Percentiles rank a stretch among this genome's conserved stretches.
phyloP scores from a whole-genome alignment of 2,113 vertebrate species.

The Neomonachus schauinslandi region DNA sequence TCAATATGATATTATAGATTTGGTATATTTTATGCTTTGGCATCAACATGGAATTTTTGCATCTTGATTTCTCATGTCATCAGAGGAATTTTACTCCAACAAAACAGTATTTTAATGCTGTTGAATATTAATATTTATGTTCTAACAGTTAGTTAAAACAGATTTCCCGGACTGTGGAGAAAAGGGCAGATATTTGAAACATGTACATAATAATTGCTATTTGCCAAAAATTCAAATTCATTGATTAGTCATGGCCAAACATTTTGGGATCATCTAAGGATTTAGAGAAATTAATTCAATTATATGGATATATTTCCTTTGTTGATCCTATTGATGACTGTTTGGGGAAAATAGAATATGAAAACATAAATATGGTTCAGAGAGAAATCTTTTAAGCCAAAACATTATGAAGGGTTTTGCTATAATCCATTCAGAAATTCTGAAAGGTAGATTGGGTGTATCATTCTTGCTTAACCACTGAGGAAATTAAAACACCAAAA shows the following conservation, averaged over 20 bases:
- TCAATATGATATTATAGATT: neutral
- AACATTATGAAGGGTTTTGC: conserved; percentile 58
- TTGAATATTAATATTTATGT: conserved; percentile 40
- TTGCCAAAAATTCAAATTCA: conserved; percentile 72
- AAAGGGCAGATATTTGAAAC: conserved; percentile 43
- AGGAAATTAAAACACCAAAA: conserved; percentile 75
- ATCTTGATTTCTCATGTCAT: conserved; percentile 50
- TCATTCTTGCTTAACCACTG: conserved; percentile 34
- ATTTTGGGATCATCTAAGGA: conserved; percentile 66
- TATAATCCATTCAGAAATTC: conserved; percentile 64
- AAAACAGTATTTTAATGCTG: neutral
- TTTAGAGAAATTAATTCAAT: conserved; percentile 73
- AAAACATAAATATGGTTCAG: conserved; percentile 64
- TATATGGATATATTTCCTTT: conserved; percentile 64
- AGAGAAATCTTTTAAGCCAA: conserved; percentile 70
- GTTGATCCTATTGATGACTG: conserved; percentile 63
- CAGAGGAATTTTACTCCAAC: neutral
- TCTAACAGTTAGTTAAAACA: conserved; percentile 58
- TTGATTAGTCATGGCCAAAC: conserved; percentile 69
- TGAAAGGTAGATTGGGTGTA: conserved; percentile 57
- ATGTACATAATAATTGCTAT: neutral
- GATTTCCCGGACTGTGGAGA: conserved; percentile 41
- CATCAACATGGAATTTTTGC: conserved; percentile 1
- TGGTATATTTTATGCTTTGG: conserved; percentile 24
- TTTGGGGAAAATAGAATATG: conserved; percentile 68